Base-by-base conservation (phyloP, 2,113 vertebrate species). In the Plotosus lineatus region DNA sequence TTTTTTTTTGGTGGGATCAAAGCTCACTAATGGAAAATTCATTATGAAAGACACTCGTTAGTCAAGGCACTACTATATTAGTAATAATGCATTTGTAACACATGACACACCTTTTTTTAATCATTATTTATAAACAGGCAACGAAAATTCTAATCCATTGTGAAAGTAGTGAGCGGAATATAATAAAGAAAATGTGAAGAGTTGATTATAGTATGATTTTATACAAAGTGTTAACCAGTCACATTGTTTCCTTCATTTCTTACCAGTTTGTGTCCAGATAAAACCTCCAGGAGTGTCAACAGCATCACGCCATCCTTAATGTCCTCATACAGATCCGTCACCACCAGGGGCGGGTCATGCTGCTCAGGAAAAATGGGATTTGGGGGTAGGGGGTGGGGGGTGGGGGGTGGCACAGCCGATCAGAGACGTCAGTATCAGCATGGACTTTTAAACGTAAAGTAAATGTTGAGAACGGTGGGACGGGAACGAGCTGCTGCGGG, bases 251-350 rank as follows among this genome's bases (percentile, higher is more conserved):
- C 4, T 50, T 21, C 0, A 33, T 6, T 50, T 51, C 69, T 95
- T 91, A 98, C 98, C 87, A 99, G 88, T 89, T 96, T 96, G 90
- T 99, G 96, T 31, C 97, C 97, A 46, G 98, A 99, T 56, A 99
- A 92, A 85, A 99, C 96, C 80, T 99, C 98, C 90, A 99, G 86
- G 77, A 99, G 92, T 26, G 97, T 95, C 82, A 99, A 90, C 1
- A 99, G 90, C 91, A 95, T 97, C 81, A 97, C 92, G 56, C 98
- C 98, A 92, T 99, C 97, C 90, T 98, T 99, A 90, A 99, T 97
- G 88, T 99, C 98, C 93, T 98, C 96, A 84, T 99, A 99, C 44
- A 99, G 94, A 82, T 99, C 97, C 19, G 95, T 96, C 48, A 99
- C 90, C 87, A 95, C 89, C 55, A 98, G 89, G 0, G 97, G 96